Evolutionary conservation across 2,888 invertebrate genomes (phyloP).

Genomic region (Callinectes sapidus): DNA sequence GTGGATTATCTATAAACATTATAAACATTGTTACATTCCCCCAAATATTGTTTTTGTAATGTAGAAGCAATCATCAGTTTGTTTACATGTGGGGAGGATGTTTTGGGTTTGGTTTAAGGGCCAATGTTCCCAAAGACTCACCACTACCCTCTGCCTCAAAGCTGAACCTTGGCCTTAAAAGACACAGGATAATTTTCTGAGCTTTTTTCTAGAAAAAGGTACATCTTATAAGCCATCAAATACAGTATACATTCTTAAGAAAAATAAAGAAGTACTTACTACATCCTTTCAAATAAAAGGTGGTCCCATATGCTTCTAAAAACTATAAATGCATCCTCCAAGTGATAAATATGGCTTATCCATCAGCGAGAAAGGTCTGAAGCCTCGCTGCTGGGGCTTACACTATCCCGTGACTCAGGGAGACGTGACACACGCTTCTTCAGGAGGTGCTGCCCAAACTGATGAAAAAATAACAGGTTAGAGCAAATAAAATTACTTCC

Average conservation of each 20-base stretch:
- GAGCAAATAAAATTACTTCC: neutral
- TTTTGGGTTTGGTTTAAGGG: no score
- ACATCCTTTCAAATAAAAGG: neutral
- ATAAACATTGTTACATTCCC: no score
- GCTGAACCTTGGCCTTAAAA: no score
- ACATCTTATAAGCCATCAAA: no score
- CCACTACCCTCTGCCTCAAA: no score
- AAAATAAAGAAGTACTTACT: neutral
- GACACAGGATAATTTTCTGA: no score
- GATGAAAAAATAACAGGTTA: neutral
- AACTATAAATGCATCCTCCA: conserved; percentile 10
- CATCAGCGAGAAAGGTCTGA: conserved; percentile 67
- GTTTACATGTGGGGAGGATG: no score
- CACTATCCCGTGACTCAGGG: conserved; percentile 41
- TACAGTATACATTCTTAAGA: neutral
- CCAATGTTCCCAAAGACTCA: no score
- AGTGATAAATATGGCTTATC: neutral
- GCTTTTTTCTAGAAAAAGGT: no score
- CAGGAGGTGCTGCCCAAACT: conserved; percentile 73
- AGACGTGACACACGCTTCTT: conserved; percentile 68
- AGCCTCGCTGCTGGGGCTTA: conserved; percentile 60
- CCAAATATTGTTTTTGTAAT: no score
- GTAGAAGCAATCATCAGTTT: no score
- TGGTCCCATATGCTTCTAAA: neutral
- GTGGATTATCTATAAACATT: no score